These are phyloP conservation scores for Epizoanthus illoricatus DNA, from an alignment of 92 coral and sea anemone species.

Conservation along the genomic window DNA sequence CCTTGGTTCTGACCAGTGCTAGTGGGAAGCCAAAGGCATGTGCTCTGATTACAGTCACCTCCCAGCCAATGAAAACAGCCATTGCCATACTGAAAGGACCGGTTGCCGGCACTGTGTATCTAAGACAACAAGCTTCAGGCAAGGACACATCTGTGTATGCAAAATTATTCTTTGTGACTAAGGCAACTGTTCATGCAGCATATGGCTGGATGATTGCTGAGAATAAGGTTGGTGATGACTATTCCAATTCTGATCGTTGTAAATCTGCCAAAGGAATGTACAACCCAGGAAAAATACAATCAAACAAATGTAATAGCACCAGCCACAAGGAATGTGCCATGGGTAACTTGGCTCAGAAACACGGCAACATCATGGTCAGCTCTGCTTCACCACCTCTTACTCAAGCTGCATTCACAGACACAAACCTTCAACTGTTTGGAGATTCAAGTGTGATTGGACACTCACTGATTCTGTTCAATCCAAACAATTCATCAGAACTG, in stretches of 20 bases:
- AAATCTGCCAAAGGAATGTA: constrained; percentile 33
- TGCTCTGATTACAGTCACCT: constrained; percentile 62
- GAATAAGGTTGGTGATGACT: constrained; percentile 40
- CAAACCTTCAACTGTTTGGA: constrained; percentile 71
- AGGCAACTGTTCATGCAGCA: constrained; percentile 23
- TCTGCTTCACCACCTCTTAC: constrained; percentile 63
- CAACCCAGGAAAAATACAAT: constrained; percentile 50
- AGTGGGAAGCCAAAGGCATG: constrained; percentile 69
- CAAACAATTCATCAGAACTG: constrained; percentile 43
- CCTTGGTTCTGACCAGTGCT: constrained; percentile 65
- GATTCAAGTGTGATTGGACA: constrained; percentile 64
- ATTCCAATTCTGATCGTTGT: constrained; percentile 44
- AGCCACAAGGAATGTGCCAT: constrained; percentile 48
- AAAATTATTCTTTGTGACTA: constrained; percentile 73
- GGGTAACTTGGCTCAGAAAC: constrained; percentile 64
- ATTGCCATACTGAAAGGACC: constrained; percentile 75
- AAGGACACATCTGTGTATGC: constrained; percentile 60
- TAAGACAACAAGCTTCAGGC: constrained; percentile 64
- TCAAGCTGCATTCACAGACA: constrained; percentile 60
- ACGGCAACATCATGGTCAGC: constrained; percentile 55
- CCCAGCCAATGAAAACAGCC: constrained; percentile 55
- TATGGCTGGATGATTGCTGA: constrained; percentile 59
- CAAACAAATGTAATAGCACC: constrained; percentile 46
- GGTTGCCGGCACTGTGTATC: constrained; percentile 79
- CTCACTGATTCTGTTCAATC: constrained; percentile 58